phyloP scores from a whole-genome alignment of 1,140 invertebrate species.

The Diploscapter pachys region DNA sequence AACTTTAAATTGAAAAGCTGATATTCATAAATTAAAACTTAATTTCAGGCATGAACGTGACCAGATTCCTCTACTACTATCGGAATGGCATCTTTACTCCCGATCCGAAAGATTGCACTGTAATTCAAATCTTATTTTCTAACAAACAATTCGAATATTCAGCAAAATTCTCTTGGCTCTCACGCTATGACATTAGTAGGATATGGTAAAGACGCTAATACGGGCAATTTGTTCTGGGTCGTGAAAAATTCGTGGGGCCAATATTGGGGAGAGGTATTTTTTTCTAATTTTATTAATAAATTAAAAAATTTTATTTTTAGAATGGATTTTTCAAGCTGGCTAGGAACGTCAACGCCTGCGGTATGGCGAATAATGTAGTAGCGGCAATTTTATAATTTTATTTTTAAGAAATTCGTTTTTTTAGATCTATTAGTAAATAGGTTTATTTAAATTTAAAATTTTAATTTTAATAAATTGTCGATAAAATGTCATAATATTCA shows the following conservation, averaged over 20 bases:
- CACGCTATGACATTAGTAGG: conserved; percentile 65
- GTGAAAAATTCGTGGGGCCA: conserved; percentile 61
- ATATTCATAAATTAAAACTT: not conserved
- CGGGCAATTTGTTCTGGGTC: conserved; percentile 63
- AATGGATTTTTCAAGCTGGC: conserved; percentile 29
- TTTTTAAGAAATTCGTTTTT: too few relatives aligned
- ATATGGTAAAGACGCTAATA: conserved; percentile 66
- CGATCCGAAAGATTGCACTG: conserved; percentile 14
- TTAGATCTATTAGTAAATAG: too few relatives aligned
- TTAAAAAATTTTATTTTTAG: not conserved
- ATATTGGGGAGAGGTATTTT: conserved; percentile 8
- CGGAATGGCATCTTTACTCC: conserved; percentile 26
- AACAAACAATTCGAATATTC: too few relatives aligned
- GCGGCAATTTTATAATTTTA: too few relatives aligned
- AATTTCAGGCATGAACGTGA: conserved; percentile 27
- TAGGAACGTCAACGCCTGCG: conserved; percentile 29
- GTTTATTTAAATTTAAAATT: too few relatives aligned
- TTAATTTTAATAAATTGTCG: too few relatives aligned
- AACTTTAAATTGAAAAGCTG: too few relatives aligned
- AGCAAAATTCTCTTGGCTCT: conserved; percentile 37
- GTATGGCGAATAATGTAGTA: not conserved
- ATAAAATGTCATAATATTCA: too few relatives aligned
- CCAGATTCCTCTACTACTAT: conserved; percentile 27
- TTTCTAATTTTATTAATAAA: too few relatives aligned
- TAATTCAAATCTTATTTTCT: not conserved